These are phyloP conservation scores for Brachionus asplanchnoidis DNA, from an alignment of 1,140 invertebrate genomes.

Conservation along the genomic window DNA sequence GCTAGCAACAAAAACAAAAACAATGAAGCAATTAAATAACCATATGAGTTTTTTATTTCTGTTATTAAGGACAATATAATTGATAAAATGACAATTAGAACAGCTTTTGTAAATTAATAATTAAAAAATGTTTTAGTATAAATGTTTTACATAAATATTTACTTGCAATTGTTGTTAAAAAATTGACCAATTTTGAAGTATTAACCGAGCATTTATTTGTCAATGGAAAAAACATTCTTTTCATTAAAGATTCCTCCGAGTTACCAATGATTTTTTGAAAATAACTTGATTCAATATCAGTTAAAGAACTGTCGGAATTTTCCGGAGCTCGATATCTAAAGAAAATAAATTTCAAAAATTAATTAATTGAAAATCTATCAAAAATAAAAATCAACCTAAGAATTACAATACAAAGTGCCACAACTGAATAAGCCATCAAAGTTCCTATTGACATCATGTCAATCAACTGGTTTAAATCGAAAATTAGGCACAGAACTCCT, in stretches of 20 bases:
- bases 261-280: neutral
- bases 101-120: neutral
- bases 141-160: neutral
- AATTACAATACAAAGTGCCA: conserved; percentile 78
- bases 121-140: neutral
- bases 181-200: conserved; percentile 21
- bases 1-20: conserved; percentile 42
- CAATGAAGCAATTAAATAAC: conserved; percentile 8
- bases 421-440: conserved; percentile 81
- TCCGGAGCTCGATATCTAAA: neutral
- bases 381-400: conserved; percentile 57
- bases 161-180: neutral
- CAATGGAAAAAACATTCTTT: neutral
- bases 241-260: neutral
- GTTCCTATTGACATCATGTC: conserved; percentile 94
- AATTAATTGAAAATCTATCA: neutral
- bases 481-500: conserved; percentile 77
- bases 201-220: neutral
- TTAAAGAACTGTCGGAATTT: neutral
- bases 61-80: neutral
- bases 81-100: neutral
- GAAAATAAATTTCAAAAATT: neutral
- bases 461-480: conserved; percentile 78
- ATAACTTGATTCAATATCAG: neutral
- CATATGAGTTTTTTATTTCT: neutral